phyloP scores from a whole-genome alignment of 1,140 invertebrate genomes.

The Calliphora vicina region DNA sequence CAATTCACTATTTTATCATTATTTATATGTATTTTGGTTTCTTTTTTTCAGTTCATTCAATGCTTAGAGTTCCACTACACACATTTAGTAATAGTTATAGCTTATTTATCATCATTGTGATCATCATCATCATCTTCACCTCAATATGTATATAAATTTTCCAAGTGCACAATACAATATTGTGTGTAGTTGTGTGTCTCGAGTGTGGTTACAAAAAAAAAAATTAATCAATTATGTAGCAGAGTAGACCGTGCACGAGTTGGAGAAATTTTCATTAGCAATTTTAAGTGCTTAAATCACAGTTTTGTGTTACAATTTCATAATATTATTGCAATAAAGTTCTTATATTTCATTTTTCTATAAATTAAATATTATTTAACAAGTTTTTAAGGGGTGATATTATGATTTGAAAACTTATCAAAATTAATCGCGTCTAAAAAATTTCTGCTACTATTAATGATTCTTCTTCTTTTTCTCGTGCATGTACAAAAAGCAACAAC shows the following conservation, averaged over 20 bases:
- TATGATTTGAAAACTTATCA: background rate
- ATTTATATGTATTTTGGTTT: background rate
- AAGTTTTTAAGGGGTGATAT: background rate
- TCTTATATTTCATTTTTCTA: background rate
- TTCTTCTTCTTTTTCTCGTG: conserved; percentile 3
- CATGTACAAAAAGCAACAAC: background rate
- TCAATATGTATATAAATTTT: background rate
- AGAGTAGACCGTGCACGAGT: background rate
- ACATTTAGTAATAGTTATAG: conserved; percentile 12
- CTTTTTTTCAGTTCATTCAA: conserved; percentile 3
- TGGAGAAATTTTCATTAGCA: background rate
- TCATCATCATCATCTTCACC: background rate
- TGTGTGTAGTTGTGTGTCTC: background rate
- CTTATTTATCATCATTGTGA: conserved; percentile 2
- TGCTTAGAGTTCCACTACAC: background rate
- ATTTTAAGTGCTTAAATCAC: background rate
- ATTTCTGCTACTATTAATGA: background rate
- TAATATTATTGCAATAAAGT: background rate
- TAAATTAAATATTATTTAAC: background rate
- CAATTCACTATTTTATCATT: conserved; percentile 13
- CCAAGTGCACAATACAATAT: background rate
- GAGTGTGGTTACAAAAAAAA: background rate
- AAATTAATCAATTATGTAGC: conserved; percentile 10
- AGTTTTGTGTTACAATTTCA: background rate
- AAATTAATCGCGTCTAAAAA: background rate